phyloP scores from a whole-genome alignment of 2,113 vertebrate species.

The Alexandromys fortis region DNA sequence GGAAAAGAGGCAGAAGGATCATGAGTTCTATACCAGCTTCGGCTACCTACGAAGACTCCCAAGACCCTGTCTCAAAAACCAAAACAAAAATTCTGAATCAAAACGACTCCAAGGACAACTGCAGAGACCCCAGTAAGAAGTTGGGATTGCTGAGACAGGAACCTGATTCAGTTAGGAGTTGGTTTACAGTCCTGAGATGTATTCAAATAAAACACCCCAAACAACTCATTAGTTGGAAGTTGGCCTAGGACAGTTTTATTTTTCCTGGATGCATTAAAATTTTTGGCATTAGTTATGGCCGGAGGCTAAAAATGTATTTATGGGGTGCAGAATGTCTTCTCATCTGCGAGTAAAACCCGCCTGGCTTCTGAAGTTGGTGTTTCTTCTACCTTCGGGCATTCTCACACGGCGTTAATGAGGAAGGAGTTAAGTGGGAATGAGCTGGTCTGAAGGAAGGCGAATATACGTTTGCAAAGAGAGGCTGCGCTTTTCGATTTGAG shows the following conservation, averaged over 20 bases:
- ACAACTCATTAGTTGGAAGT: neutral
- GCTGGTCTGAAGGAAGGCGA: constrained; percentile 58
- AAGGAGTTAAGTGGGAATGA: constrained; percentile 61
- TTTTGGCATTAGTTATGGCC: constrained; percentile 75
- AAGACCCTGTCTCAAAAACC: neutral
- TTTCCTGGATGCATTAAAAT: constrained; percentile 69
- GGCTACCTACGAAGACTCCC: neutral
- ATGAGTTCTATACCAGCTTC: neutral
- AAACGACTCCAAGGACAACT: neutral
- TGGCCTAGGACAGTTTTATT: constrained; percentile 52
- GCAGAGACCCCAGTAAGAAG: neutral
- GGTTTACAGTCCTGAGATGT: constrained; percentile 12
- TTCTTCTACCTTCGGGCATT: constrained; percentile 65
- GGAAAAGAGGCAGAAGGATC: neutral
- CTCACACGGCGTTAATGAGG: constrained; percentile 75
- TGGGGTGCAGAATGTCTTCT: constrained; percentile 77
- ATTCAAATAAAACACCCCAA: constrained; percentile 3
- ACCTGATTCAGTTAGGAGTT: neutral
- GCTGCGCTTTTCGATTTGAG: constrained; percentile 52
- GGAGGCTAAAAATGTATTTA: constrained; percentile 80
- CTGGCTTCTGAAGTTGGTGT: constrained; percentile 70
- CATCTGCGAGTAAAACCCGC: constrained; percentile 72
- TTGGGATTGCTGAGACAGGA: neutral
- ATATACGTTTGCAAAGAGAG: constrained; percentile 41
- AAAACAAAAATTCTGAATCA: neutral